These are phyloP conservation scores for Rhyacophila brunnea DNA, from an alignment of 1,140 invertebrate genomes.

Conservation along the genomic window DNA sequence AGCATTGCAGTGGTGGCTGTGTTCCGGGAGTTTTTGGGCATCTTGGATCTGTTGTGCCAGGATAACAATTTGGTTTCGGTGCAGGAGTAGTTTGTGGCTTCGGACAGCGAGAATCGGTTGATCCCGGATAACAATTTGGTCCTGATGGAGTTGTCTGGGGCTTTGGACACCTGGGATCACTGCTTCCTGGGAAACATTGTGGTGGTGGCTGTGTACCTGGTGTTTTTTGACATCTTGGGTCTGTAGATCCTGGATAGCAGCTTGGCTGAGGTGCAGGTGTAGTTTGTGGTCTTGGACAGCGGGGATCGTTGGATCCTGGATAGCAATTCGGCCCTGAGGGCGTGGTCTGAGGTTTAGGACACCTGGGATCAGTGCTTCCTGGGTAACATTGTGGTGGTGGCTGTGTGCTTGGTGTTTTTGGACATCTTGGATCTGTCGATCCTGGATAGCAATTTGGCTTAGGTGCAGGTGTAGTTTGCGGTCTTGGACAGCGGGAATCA, in stretches of 20 bases:
- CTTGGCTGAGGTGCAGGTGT: conserved; percentile 6
- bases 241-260: conserved; percentile 40
- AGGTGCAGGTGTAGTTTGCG: conserved; percentile 25
- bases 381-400: conserved; percentile 27
- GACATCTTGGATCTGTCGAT: conserved; percentile 40
- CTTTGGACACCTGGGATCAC: conserved; percentile 42
- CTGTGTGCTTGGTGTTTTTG: conserved; percentile 31
- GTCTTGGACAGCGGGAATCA: conserved; percentile 41
- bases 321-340: conserved; percentile 38
- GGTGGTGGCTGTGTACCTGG: conserved; percentile 13
- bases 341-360: conserved; percentile 34
- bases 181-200: conserved; percentile 33
- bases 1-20: conserved; percentile 30
- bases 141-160: conserved; percentile 4
- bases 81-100: conserved; percentile 20
- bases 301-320: conserved; percentile 43
- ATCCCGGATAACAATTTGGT: conserved; percentile 4
- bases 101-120: conserved; percentile 4
- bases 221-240: conserved; percentile 38
- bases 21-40: conserved; percentile 29
- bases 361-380: conserved; percentile 41
- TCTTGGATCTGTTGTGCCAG: conserved; percentile 45
- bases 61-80: conserved; percentile 32
- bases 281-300: conserved; percentile 38
- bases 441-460: conserved; percentile 40